Percentiles rank a stretch among this genome's conserved stretches.
Evolutionary conservation across 2,888 invertebrate species (phyloP).

Genomic region (Physocephala rufipes): DNA sequence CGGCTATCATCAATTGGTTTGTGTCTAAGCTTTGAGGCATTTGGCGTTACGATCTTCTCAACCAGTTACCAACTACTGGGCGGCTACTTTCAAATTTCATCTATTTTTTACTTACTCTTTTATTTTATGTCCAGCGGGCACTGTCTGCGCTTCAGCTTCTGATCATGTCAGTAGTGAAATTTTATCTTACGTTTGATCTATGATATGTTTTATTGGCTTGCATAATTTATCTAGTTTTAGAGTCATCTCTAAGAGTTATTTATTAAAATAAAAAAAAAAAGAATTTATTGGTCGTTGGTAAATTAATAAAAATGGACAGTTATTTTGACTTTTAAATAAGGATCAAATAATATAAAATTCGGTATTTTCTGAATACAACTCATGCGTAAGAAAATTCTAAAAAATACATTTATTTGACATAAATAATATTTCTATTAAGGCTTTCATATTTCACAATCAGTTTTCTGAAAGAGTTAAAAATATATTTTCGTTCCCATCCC

Average conservation of each 20-base stretch:
- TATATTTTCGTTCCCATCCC: too few relatives aligned
- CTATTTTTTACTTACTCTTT: background rate
- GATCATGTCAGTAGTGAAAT: conserved; percentile 19
- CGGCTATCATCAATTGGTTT: conserved; percentile 13
- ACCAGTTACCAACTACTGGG: background rate
- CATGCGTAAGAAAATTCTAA: background rate
- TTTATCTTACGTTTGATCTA: conserved; percentile 1
- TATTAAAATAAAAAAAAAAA: conserved; percentile 4
- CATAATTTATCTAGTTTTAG: conserved; percentile 3
- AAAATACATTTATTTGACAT: too few relatives aligned
- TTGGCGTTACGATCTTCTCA: background rate
- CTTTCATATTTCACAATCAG: too few relatives aligned
- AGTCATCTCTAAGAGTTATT: conserved; percentile 9
- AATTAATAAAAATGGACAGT: background rate
- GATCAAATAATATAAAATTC: background rate
- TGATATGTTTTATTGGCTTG: conserved; percentile 3
- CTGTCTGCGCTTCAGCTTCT: conserved; percentile 10
- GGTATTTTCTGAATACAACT: background rate
- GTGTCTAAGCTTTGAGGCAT: conserved; percentile 23
- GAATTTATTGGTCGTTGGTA: background rate
- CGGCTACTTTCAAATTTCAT: conserved; percentile 7
- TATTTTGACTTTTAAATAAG: background rate
- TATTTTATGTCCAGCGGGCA: background rate
- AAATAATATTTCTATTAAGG: too few relatives aligned
- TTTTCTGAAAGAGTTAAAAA: too few relatives aligned